phyloP scores from a whole-genome alignment of 2,797 vertebrate genomes.

The Rhinogobio ventralis region DNA sequence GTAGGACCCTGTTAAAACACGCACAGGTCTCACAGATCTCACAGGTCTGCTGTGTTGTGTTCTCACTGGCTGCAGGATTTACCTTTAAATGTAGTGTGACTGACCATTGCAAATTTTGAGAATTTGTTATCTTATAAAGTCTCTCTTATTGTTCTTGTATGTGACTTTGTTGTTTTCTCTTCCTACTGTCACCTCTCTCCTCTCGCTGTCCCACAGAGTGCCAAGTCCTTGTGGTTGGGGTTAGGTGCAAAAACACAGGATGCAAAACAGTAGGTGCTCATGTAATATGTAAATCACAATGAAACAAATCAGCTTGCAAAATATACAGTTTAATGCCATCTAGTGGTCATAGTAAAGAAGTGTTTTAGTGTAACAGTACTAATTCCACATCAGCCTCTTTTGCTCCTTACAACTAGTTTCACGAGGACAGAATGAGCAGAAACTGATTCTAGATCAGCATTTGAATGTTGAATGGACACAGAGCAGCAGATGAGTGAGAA shows the following conservation, averaged over 20 bases:
- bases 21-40: not conserved
- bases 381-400: not conserved
- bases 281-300: not conserved
- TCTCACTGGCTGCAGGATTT: not conserved
- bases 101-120: not conserved
- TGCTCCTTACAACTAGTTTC: not conserved
- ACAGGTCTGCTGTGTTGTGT: not conserved
- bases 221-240: conserved; percentile 72
- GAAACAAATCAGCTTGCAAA: not conserved
- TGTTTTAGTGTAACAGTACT: not conserved
- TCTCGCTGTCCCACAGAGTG: conserved; percentile 68
- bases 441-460: not conserved
- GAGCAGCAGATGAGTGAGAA: conserved; percentile 20
- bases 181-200: conserved; percentile 27
- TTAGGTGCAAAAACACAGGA: conserved; percentile 88
- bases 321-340: conserved; percentile 18
- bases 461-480: not conserved
- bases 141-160: not conserved
- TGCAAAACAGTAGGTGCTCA: conserved; percentile 86
- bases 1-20: not conserved
- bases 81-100: not conserved
- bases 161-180: conserved; percentile 13
- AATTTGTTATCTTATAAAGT: not conserved
- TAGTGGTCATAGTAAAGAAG: conserved; percentile 16
- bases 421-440: not conserved